A percentile compares a stretch with the other conserved stretches of the same genome.
Conservation (phyloP, 2,113 vertebrate genomes). For the Speoplatyrhinus poulsoni region DNA sequence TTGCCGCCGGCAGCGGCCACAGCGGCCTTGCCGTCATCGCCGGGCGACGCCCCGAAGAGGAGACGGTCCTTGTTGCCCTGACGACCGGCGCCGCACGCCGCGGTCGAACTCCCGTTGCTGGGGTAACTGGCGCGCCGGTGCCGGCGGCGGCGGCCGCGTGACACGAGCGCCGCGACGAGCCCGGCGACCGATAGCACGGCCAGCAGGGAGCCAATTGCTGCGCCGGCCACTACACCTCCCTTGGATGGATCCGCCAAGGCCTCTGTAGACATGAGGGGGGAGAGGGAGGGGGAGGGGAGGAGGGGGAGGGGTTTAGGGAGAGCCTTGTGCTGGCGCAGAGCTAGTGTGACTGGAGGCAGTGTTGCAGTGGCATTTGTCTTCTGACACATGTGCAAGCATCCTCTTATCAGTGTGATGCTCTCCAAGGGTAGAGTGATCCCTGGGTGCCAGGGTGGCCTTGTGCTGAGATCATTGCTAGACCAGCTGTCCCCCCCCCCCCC, state of each 20-base stretch:
- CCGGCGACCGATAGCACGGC: slow-evolving; percentile 78
- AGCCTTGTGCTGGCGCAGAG: slow-evolving; percentile 42
- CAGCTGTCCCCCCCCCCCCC: slow-evolving; percentile 36
- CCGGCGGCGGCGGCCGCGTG: slow-evolving; percentile 69
- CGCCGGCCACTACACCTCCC: slow-evolving; percentile 80
- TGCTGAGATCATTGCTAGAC: slow-evolving; percentile 62
- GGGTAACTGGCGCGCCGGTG: slow-evolving; percentile 61
- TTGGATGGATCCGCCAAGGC: slow-evolving; percentile 75
- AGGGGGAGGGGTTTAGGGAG: slow-evolving; percentile 53
- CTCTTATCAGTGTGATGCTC: slow-evolving; percentile 67
- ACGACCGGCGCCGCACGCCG: slow-evolving; percentile 51
- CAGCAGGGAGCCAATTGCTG: slow-evolving; percentile 82
- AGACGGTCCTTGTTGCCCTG: slow-evolving; percentile 80
- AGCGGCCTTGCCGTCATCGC: slow-evolving; percentile 44
- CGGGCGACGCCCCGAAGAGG: slow-evolving; percentile 57
- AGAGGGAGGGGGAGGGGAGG: slow-evolving; percentile 49
- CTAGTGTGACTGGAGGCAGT: slow-evolving; percentile 34
- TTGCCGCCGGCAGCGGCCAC: slow-evolving; percentile 56
- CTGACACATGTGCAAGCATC: slow-evolving; percentile 56
- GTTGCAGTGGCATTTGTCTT: slow-evolving; percentile 12
- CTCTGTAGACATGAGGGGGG: slow-evolving; percentile 80
- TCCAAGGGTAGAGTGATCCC: slow-evolving; percentile 55
- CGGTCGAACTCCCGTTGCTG: slow-evolving; percentile 43
- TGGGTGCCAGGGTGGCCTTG: slow-evolving; percentile 47
- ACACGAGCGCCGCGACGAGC: slow-evolving; percentile 74